Evolutionary conservation across 2,888 invertebrate genomes (phyloP).

Genomic region (Sesia apiformis): DNA sequence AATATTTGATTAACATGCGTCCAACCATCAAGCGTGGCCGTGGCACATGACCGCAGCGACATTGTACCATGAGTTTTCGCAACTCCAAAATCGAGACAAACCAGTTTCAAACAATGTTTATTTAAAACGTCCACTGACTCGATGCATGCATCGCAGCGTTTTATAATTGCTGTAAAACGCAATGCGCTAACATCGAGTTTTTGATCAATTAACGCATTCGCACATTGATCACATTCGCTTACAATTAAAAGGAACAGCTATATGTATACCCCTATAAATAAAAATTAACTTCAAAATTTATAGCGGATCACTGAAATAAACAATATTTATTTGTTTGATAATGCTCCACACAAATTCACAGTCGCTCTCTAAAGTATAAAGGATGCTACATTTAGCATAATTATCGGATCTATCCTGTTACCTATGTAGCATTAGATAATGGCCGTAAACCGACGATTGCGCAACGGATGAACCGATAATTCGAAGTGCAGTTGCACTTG

Average conservation of each 20-base stretch:
- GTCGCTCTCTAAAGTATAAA: conserved; percentile 8
- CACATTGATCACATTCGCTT: not conserved
- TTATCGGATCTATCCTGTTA: conserved; percentile 6
- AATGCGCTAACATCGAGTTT: not conserved
- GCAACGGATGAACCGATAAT: too few species aligned
- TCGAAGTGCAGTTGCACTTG: too few species aligned
- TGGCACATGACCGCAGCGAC: conserved; percentile 5
- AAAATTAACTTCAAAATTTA: too few species aligned
- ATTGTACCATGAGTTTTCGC: conserved; percentile 8
- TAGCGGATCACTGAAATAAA: too few species aligned
- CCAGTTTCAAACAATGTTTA: conserved; percentile 3
- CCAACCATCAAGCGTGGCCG: not conserved
- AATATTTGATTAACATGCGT: conserved; percentile 22
- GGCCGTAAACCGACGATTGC: not conserved
- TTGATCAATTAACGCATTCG: not conserved
- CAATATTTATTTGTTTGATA: not conserved
- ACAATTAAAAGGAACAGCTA: too few species aligned
- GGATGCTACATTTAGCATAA: conserved; percentile 3
- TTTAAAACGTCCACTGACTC: not conserved
- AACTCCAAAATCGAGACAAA: conserved; percentile 5
- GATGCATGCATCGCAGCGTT: not conserved
- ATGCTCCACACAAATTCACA: not conserved
- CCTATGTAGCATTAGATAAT: conserved; percentile 6
- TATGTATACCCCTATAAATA: too few species aligned
- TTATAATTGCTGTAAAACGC: not conserved